Percentiles rank a stretch among this genome's conserved stretches.
Conservation (phyloP, 2,888 invertebrate species). For the Seladonia tumulorum region DNA sequence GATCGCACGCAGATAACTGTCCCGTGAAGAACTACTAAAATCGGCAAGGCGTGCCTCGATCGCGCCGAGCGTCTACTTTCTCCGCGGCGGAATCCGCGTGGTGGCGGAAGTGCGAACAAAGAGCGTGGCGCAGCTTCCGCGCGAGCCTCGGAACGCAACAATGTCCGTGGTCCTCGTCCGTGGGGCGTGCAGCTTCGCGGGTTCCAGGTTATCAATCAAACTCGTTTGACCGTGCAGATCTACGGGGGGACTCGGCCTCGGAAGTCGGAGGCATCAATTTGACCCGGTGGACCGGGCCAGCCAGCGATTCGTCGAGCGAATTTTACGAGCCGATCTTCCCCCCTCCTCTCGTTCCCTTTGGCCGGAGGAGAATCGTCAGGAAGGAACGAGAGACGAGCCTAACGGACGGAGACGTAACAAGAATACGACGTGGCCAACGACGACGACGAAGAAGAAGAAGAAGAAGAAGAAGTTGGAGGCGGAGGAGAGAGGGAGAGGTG, state of each 20-base stretch:
- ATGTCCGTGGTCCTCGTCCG: neutral
- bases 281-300: constrained; percentile 20
- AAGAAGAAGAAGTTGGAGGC: constrained; percentile 7
- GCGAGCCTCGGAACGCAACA: neutral
- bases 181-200: neutral
- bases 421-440: neutral
- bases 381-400: constrained; percentile 32
- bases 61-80: neutral
- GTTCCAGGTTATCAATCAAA: constrained; percentile 7
- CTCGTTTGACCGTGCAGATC: neutral
- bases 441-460: neutral
- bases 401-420: constrained; percentile 31
- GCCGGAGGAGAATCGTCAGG: neutral
- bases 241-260: constrained; percentile 1
- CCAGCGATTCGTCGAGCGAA: constrained; percentile 31
- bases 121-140: neutral
- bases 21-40: neutral
- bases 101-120: constrained; percentile 1
- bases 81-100: neutral
- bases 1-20: too few relatives aligned
- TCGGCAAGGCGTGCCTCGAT: neutral
- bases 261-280: constrained; percentile 22
- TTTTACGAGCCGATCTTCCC: constrained; percentile 42
- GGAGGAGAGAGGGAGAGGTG: neutral
- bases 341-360: neutral